Conservation (phyloP, 1,140 invertebrate genomes). For the Gyrodactylus bullatarudis region DNA sequence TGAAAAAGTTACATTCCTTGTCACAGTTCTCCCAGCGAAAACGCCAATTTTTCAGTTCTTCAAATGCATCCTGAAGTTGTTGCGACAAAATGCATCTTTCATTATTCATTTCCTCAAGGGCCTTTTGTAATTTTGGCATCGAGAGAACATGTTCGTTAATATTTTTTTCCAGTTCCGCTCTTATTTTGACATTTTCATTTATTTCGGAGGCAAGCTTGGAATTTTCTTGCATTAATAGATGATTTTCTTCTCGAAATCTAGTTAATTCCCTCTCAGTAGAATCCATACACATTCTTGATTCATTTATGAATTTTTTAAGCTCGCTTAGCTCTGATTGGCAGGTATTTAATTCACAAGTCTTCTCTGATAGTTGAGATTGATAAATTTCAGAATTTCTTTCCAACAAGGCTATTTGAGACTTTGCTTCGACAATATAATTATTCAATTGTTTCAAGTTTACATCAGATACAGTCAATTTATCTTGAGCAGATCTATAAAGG, state of each 20-base stretch:
- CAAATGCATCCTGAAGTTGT: neutral
- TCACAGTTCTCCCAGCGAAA: neutral
- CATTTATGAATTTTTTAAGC: neutral
- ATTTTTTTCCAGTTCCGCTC: neutral
- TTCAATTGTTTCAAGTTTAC: too few species aligned
- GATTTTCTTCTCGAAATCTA: neutral
- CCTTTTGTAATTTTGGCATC: neutral
- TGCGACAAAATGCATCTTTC: neutral
- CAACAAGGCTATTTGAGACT: neutral
- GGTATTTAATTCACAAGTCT: neutral
- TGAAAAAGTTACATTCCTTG: neutral
- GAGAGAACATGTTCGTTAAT: neutral
- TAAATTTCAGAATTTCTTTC: neutral
- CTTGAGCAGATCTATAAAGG: too few species aligned
- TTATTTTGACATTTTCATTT: neutral
- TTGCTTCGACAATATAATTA: neutral
- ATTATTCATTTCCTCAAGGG: neutral
- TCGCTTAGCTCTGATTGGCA: neutral
- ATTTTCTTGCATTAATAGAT: neutral
- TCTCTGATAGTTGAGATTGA: neutral
- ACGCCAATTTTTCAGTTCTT: neutral
- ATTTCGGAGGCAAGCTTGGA: neutral
- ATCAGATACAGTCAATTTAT: too few species aligned
- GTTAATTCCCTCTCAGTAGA: neutral
- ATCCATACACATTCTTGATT: neutral